Evolutionary conservation across 2,113 vertebrate genomes (phyloP).

Genomic region (Hystrix cristata): DNA sequence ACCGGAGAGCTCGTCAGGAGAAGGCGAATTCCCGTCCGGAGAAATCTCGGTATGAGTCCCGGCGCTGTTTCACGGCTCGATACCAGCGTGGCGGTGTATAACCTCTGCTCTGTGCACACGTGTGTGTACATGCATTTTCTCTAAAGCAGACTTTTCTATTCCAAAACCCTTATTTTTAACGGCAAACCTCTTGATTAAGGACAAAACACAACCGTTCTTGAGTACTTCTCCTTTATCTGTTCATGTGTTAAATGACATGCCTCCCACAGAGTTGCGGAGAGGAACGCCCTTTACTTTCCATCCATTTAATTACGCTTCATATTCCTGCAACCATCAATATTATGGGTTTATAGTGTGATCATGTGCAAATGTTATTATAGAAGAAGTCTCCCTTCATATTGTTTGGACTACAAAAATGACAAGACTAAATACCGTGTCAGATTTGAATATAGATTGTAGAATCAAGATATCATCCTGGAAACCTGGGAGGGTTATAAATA

Average conservation of each 20-base stretch:
- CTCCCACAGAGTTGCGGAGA: background rate
- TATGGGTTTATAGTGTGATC: background rate
- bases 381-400: background rate
- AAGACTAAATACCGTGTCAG: background rate
- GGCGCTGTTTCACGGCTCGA: background rate
- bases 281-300: background rate
- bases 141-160: background rate
- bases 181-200: background rate
- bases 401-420: background rate
- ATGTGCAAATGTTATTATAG: background rate
- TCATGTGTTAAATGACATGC: background rate
- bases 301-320: background rate
- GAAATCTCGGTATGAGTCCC: background rate
- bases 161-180: background rate
- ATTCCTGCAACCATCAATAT: background rate
- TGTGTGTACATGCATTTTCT: background rate
- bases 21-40: background rate
- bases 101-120: background rate
- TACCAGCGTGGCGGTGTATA: background rate
- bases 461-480: background rate
- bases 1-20: slow-evolving; percentile 2
- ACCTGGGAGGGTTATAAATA: background rate
- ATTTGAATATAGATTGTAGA: background rate
- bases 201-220: background rate
- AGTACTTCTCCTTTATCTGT: background rate